A percentile compares a stretch with the other conserved stretches of the same genome.
phyloP scores from a whole-genome alignment of 2,113 vertebrate genomes.

The Nesogale talazaci region DNA sequence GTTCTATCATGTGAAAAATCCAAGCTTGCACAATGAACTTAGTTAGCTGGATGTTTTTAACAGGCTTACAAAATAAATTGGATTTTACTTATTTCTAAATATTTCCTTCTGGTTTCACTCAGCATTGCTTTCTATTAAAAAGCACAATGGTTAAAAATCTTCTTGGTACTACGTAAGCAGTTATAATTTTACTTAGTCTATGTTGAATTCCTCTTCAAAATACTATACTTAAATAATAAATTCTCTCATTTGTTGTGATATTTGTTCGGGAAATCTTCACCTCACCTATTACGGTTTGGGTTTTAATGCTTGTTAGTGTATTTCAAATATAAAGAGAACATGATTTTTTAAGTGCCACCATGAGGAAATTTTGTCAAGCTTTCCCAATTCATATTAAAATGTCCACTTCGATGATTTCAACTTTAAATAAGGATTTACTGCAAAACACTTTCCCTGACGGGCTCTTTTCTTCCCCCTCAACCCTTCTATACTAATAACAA shows the following conservation, averaged over 20 bases:
- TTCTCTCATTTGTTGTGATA: background rate
- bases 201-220: background rate
- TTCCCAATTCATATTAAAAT: conserved; percentile 11
- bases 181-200: background rate
- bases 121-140: background rate
- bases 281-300: background rate
- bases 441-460: conserved; percentile 3
- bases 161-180: background rate
- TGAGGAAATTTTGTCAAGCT: background rate
- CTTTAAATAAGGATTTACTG: conserved; percentile 9
- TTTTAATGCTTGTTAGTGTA: background rate
- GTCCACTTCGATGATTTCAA: conserved; percentile 12
- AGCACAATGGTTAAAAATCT: background rate
- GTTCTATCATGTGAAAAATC: background rate
- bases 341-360: background rate
- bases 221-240: background rate
- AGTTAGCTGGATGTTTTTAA: background rate
- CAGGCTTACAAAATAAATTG: conserved; percentile 1
- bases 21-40: background rate
- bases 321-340: background rate
- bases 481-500: background rate
- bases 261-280: background rate
- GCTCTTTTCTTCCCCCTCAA: background rate
- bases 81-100: background rate
- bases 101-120: background rate